phyloP scores from a whole-genome alignment of 2,797 vertebrate genomes.

The Cyclopterus lumpus region DNA sequence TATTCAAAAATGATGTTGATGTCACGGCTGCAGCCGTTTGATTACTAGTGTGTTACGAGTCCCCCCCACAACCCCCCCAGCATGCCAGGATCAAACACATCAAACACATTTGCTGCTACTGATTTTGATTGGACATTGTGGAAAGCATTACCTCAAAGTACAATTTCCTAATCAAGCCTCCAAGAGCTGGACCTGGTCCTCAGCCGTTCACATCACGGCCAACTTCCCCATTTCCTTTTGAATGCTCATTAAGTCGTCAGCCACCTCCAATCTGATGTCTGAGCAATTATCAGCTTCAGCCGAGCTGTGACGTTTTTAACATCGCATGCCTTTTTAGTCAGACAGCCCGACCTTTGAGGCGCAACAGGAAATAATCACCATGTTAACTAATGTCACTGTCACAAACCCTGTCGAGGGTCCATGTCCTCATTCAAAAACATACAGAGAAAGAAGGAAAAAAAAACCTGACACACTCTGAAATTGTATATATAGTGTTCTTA shows the following conservation, averaged over 20 bases:
- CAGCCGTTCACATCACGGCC: conserved; percentile 45
- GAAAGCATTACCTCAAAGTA: conserved; percentile 55
- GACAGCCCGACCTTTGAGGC: conserved; percentile 48
- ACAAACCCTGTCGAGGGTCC: background rate
- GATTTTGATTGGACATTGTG: conserved; percentile 45
- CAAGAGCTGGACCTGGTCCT: conserved; percentile 49
- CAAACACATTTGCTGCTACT: conserved; percentile 42
- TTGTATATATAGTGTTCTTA: background rate
- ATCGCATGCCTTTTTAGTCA: conserved; percentile 29
- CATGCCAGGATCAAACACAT: conserved; percentile 48
- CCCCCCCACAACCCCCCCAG: conserved; percentile 38
- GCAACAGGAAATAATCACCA: conserved; percentile 35
- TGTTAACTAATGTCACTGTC: conserved; percentile 17
- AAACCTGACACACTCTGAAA: conserved; percentile 22
- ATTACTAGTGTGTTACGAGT: conserved; percentile 44
- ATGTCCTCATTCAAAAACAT: conserved; percentile 1
- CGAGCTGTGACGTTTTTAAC: conserved; percentile 31
- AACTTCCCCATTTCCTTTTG: conserved; percentile 65
- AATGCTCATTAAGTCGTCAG: conserved; percentile 55
- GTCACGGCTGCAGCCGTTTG: conserved; percentile 41
- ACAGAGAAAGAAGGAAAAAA: background rate
- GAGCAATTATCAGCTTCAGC: conserved; percentile 47
- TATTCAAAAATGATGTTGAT: conserved; percentile 27
- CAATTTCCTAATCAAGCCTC: conserved; percentile 53
- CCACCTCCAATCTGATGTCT: conserved; percentile 46